These are phyloP conservation scores for Metopolophium dirhodum DNA, from an alignment of 1,140 invertebrate species.

Conservation along the genomic window DNA sequence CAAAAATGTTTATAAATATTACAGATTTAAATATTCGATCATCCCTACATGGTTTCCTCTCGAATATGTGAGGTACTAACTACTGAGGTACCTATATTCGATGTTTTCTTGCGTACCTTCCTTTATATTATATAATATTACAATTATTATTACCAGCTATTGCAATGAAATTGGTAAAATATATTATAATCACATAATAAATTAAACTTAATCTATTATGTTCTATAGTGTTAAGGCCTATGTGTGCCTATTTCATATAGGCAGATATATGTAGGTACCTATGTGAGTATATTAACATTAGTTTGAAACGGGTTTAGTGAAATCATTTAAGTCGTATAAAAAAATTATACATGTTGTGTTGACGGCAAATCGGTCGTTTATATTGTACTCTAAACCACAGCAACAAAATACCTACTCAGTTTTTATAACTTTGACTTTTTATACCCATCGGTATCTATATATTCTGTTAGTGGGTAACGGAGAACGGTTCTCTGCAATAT, in stretches of 20 bases:
- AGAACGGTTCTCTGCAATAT: not conserved
- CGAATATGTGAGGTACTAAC: too few species aligned
- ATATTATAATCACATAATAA: not conserved
- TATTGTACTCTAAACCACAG: not conserved
- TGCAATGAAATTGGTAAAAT: not conserved
- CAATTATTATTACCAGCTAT: not conserved
- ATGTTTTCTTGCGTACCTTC: too few species aligned
- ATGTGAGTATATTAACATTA: not conserved
- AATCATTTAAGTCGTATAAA: not conserved
- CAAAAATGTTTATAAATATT: not conserved
- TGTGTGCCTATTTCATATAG: not conserved
- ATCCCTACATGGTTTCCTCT: too few species aligned
- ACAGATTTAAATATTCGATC: too few species aligned
- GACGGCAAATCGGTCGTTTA: not conserved
- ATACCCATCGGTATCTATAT: not conserved
- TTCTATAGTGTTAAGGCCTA: not conserved
- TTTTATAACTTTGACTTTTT: conserved; percentile 15
- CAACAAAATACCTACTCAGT: not conserved
- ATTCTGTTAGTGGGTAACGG: not conserved
- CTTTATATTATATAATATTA: too few species aligned
- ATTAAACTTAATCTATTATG: too few species aligned
- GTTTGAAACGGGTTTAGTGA: not conserved
- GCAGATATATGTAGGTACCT: not conserved
- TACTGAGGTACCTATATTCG: too few species aligned
- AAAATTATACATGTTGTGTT: not conserved